phyloP scores from a whole-genome alignment of 2,113 vertebrate genomes.

The Larimichthys polyactis region DNA sequence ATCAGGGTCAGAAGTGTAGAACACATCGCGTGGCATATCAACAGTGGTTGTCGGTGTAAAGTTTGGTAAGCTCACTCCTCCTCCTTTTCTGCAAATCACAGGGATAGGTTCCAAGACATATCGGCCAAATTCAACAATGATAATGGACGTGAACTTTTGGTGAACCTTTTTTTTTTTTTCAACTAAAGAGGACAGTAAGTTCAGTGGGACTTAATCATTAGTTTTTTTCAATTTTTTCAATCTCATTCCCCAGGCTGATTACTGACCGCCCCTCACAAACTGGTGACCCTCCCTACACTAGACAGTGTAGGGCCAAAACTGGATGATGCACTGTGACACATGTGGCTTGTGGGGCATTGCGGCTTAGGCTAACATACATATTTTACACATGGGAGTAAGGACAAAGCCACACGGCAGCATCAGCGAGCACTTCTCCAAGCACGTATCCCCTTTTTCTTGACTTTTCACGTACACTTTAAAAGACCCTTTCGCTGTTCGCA shows the following conservation, averaged over 20 bases:
- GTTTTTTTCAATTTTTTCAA: too few relatives aligned
- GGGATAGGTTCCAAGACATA: constrained; percentile 47
- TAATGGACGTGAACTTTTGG: constrained; percentile 75
- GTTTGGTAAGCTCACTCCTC: constrained; percentile 51
- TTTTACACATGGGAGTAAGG: constrained; percentile 20
- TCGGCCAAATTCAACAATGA: constrained; percentile 42
- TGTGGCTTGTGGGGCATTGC: constrained; percentile 26
- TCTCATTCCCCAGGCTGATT: constrained; percentile 49
- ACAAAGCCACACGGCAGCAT: constrained; percentile 20
- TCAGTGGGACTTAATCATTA: constrained; percentile 54
- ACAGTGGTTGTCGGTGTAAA: constrained; percentile 58
- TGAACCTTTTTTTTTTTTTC: constrained; percentile 74
- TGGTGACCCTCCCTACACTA: background rate
- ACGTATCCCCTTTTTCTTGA: background rate
- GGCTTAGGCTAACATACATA: constrained; percentile 32
- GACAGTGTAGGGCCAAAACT: background rate
- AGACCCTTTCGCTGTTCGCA: constrained; percentile 10
- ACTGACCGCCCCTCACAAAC: constrained; percentile 44
- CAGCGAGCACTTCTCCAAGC: constrained; percentile 13
- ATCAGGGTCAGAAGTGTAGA: constrained; percentile 77
- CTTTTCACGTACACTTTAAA: constrained; percentile 45
- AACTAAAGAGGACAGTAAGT: constrained; percentile 37
- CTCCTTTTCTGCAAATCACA: constrained; percentile 44
- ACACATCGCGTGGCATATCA: constrained; percentile 63
- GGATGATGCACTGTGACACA: constrained; percentile 15